phyloP scores from a whole-genome alignment of 2,888 invertebrate species.

The Spilarctia lutea region DNA sequence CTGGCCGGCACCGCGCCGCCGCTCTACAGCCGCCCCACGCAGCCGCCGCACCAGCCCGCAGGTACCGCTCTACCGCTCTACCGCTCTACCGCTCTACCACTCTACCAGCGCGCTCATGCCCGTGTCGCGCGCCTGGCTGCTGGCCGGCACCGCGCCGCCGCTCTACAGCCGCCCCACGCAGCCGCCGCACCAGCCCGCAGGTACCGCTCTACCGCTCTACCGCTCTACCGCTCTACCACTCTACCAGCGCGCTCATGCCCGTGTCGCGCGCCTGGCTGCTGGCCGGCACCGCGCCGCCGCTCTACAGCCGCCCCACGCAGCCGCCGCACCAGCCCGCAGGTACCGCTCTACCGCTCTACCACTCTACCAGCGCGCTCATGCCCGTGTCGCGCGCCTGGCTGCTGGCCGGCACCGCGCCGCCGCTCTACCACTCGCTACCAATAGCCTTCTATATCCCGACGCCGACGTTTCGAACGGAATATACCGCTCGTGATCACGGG shows the following conservation, averaged over 20 bases:
- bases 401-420: slow-evolving; percentile 88
- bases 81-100: too few relatives aligned
- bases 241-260: slow-evolving; percentile 83
- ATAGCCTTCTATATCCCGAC: too few relatives aligned
- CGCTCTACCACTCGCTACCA: too few relatives aligned
- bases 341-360: too few relatives aligned
- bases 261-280: slow-evolving; percentile 90
- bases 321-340: slow-evolving; percentile 61
- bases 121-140: slow-evolving; percentile 90
- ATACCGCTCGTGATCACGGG: too few relatives aligned
- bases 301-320: slow-evolving; percentile 77
- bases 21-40: slow-evolving; percentile 77
- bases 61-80: too few relatives aligned
- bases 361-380: slow-evolving; percentile 79
- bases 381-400: slow-evolving; percentile 91
- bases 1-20: slow-evolving; percentile 89
- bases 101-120: slow-evolving; percentile 84
- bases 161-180: slow-evolving; percentile 78
- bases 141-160: slow-evolving; percentile 88
- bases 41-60: slow-evolving; percentile 62
- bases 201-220: too few relatives aligned
- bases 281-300: slow-evolving; percentile 88
- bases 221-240: too few relatives aligned
- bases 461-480: too few relatives aligned
- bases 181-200: slow-evolving; percentile 37